Conservation (phyloP, 2,888 invertebrate genomes). For the Diarsia mendica region DNA sequence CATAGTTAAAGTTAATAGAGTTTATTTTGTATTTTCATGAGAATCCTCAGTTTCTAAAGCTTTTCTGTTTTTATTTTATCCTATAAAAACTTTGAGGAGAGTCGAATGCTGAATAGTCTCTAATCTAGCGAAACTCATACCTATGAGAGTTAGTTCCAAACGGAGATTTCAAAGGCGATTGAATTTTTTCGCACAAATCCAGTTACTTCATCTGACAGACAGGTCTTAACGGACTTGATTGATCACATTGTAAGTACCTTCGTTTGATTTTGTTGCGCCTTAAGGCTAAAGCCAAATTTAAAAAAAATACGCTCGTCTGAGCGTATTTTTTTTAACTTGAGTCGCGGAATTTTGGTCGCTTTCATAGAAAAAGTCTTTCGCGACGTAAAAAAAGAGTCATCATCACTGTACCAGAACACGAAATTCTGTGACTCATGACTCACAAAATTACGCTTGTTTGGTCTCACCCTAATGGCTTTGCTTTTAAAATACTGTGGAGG, state of each 20-base stretch:
- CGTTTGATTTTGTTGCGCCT: too few species aligned
- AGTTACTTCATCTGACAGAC: not conserved
- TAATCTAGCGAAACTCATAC: not conserved
- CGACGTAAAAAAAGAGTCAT: too few species aligned
- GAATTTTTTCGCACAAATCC: conserved; percentile 5
- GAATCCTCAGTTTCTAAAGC: not conserved
- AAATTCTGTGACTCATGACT: too few species aligned
- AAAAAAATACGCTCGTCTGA: too few species aligned
- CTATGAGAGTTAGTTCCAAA: not conserved
- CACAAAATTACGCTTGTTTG: too few species aligned
- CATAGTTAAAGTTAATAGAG: not conserved
- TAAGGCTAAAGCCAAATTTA: too few species aligned
- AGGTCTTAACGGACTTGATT: conserved; percentile 9
- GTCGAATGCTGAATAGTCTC: not conserved
- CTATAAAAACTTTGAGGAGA: not conserved
- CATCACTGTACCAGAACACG: too few species aligned
- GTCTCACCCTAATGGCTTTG: not conserved
- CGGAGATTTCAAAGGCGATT: not conserved
- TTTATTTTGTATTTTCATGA: not conserved
- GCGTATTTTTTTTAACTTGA: too few species aligned
- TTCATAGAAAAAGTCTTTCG: too few species aligned
- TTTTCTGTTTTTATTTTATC: not conserved
- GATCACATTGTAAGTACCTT: not conserved
- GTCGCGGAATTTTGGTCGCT: too few species aligned
- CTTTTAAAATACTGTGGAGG: not conserved